Evolutionary conservation across 2,888 invertebrate genomes (phyloP).

Genomic region (Diarsia brunnea): DNA sequence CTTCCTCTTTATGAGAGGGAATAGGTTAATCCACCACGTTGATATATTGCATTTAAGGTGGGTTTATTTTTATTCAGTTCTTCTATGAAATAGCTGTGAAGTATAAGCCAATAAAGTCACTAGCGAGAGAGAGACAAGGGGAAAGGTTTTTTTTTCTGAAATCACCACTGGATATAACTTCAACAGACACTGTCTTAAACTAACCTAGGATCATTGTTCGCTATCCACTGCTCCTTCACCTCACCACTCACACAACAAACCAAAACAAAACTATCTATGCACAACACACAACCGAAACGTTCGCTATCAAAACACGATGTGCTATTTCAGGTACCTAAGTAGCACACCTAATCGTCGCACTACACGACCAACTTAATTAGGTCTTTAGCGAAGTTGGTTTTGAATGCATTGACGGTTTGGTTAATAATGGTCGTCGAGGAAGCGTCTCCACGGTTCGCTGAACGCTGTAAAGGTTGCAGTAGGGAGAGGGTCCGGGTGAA

Average conservation of each 20-base stretch:
- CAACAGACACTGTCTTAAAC: neutral
- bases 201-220: conserved; percentile 27
- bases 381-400: conserved; percentile 60
- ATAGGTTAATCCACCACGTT: too few relatives aligned
- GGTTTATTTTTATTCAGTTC: neutral
- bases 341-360: conserved; percentile 69
- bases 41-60: too few relatives aligned
- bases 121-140: neutral
- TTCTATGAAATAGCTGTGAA: neutral
- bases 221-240: conserved; percentile 49
- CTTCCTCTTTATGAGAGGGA: too few relatives aligned
- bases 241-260: conserved; percentile 20
- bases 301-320: conserved; percentile 77
- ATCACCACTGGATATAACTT: neutral
- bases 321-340: conserved; percentile 80
- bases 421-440: conserved; percentile 73
- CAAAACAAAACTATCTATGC: conserved; percentile 54
- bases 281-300: conserved; percentile 78
- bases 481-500: conserved; percentile 76
- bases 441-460: conserved; percentile 78
- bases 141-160: neutral
- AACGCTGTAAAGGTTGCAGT: conserved; percentile 67
- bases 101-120: neutral
- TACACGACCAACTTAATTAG: conserved; percentile 70
- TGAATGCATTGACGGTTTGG: conserved; percentile 67